Evolutionary conservation across 2,797 vertebrate species (phyloP), one percentile per base, ranked within the genome.

Genomic region (Nothura maculosa): DNA sequence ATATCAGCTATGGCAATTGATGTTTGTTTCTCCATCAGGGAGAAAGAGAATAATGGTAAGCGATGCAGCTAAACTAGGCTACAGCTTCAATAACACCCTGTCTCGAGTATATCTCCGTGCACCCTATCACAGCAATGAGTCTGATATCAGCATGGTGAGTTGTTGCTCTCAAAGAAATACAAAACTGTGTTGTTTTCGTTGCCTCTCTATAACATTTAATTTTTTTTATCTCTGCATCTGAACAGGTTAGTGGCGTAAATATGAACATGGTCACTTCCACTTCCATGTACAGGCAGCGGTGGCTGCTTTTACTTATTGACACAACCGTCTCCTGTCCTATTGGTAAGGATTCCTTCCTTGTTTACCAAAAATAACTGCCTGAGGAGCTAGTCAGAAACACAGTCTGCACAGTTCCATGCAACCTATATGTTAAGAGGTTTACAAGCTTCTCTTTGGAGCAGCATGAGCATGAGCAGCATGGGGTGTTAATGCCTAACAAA

Each of bases 221-320:
- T 75, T 27, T 62, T 66, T 89, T 57, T 24, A 50, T 50, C 48
- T 40, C 78, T 79, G 52, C 74, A 68, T 48, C 43, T 36, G 74
- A 94, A 93, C 77, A 97, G 97, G 89, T 96, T 74, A 87, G 81
- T 42, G 96, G 95, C 32, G 87, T 97, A 30, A 87, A 81, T 17
- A 96, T 97, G 95, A 96, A 87, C 54, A 91, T 91, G 78, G 63
- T 97, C 69, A 96, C 94, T 73, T 97, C 97, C 76, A 97, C 90
- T 25, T 97, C 97, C 66, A 94, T 98, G 96, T 98, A 98, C 81
- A 98, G 96, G 76, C 98, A 97, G 94, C 96, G 97, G 83, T 98
- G 98, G 98, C 70, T 98, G 40, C 96, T 98, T 50, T 62, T 98
- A 67, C 92, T 98, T 84, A 97, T 98, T 5, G 98, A 99, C 78